Evolutionary conservation across 2,888 invertebrate species (phyloP), one percentile per base, ranked within the genome.

Genomic region (Gibbula magus): DNA sequence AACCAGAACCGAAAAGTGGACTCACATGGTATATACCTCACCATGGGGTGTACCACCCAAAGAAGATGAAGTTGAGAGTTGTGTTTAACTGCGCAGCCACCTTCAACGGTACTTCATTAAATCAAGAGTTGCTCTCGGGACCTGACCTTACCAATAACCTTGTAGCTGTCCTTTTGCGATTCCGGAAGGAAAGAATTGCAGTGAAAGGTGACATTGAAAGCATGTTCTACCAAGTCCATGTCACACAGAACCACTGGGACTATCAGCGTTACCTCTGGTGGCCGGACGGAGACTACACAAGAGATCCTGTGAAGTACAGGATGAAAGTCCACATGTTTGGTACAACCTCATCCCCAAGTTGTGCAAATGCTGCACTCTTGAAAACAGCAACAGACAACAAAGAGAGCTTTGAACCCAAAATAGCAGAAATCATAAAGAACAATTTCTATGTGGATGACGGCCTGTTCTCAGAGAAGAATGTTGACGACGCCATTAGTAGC

Each of bases 121-220:
- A 86, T 67, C 70, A 78, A 18, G 67, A 79, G 32, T 70, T 86
- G 16, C 20, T 85, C 13, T 82, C 79, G 45, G 86, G 86, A 5
- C 85, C 86, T 16, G 85, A 86, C 67, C 78, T 86, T 10, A 83
- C 78, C 20, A 86, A 84, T 61, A 84, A 75, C 29, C 78, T 85
- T 20, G 22, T 86, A 18, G 86, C 84, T 13, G 85, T 82, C 13
- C 66, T 86, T 16, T 51, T 81, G 2, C 76, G 83, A 45, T 86
- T 85, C 73, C 35, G 86, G 39, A 74, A 85, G 52, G 81, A 86
- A 35, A 61, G 70, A 18, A 66, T 84, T 25, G 85, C 82, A 32
- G 20, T 86, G 2, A 84, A 81, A 77, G 83, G 79, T 0, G 84
- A 84, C 77, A 83, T 83, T 45, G 82, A 85, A n/a, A 78, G 56